These are phyloP conservation scores for Caerostris darwini DNA, from an alignment of 1,140 invertebrate species.

Conservation along the genomic window DNA sequence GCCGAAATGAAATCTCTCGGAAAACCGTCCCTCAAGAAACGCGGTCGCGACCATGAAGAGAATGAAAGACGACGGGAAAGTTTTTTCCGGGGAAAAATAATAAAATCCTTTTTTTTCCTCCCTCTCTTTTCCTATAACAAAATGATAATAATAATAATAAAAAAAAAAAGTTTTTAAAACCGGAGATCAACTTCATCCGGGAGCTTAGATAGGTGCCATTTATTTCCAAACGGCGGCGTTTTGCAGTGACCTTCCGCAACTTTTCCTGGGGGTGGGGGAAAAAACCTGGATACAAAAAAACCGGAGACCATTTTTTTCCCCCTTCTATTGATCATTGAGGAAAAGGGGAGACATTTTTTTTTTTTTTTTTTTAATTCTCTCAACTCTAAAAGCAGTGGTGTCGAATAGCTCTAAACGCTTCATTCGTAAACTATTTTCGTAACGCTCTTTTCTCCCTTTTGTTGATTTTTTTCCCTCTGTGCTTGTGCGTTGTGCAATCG, in stretches of 20 bases:
- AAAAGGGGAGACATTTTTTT: not conserved
- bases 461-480: not conserved
- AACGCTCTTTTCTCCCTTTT: constrained; percentile 21
- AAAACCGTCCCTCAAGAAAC: constrained; percentile 22
- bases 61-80: constrained; percentile 26
- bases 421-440: constrained; percentile 64
- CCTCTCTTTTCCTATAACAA: not conserved
- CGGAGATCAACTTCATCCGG: constrained; percentile 51
- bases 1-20: constrained; percentile 52
- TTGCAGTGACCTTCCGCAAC: constrained; percentile 23
- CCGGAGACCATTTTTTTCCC: not conserved
- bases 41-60: constrained; percentile 47
- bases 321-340: not conserved
- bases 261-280: not conserved
- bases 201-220: constrained; percentile 60
- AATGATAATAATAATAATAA: not conserved
- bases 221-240: constrained; percentile 63
- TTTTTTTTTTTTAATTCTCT: constrained; percentile 7
- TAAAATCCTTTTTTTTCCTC: not conserved
- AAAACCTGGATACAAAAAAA: no score
- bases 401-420: constrained; percentile 63
- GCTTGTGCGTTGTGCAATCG: not conserved
- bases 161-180: constrained; percentile 45
- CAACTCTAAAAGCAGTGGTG: constrained; percentile 46
- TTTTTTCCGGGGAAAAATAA: not conserved